Evolutionary conservation across 2,113 vertebrate species (phyloP).

Genomic region (Aplodontia rufa): DNA sequence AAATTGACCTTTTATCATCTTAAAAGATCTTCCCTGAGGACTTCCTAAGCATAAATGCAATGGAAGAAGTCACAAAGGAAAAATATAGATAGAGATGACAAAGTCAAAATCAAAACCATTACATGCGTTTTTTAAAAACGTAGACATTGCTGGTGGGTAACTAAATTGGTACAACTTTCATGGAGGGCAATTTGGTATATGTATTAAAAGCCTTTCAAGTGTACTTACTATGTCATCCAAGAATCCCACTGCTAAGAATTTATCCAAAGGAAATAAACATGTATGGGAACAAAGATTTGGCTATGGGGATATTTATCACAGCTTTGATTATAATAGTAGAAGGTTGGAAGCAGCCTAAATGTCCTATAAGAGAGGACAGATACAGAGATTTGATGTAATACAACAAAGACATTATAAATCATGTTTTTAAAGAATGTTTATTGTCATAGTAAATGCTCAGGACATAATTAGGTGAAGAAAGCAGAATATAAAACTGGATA

Average conservation of each 20-base stretch:
- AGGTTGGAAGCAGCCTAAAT: slow-evolving; percentile 37
- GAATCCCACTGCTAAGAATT: slow-evolving; percentile 43
- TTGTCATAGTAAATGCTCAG: slow-evolving; percentile 1
- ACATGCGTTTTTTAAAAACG: slow-evolving; percentile 24
- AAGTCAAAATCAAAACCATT: slow-evolving; percentile 54
- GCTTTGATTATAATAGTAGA: slow-evolving; percentile 50
- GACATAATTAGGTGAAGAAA: slow-evolving; percentile 28
- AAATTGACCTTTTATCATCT: slow-evolving; percentile 65
- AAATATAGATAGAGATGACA: slow-evolving; percentile 54
- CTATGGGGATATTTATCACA: slow-evolving; percentile 26
- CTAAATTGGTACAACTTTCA: slow-evolving; percentile 62
- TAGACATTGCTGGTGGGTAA: not conserved
- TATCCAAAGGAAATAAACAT: slow-evolving; percentile 55
- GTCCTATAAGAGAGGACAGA: not conserved
- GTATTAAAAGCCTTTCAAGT: slow-evolving; percentile 59
- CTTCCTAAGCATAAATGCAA: slow-evolving; percentile 57
- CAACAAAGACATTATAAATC: slow-evolving; percentile 12
- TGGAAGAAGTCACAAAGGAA: slow-evolving; percentile 45
- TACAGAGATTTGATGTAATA: not conserved
- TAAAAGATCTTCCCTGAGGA: slow-evolving; percentile 56
- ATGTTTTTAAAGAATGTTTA: slow-evolving; percentile 42
- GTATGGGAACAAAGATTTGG: slow-evolving; percentile 19
- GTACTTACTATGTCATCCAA: slow-evolving; percentile 21
- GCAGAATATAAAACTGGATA: not conserved
- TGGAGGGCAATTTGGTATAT: slow-evolving; percentile 24